These are phyloP conservation scores for Sipha maydis DNA, from an alignment of 2,888 invertebrate genomes.

Conservation along the genomic window DNA sequence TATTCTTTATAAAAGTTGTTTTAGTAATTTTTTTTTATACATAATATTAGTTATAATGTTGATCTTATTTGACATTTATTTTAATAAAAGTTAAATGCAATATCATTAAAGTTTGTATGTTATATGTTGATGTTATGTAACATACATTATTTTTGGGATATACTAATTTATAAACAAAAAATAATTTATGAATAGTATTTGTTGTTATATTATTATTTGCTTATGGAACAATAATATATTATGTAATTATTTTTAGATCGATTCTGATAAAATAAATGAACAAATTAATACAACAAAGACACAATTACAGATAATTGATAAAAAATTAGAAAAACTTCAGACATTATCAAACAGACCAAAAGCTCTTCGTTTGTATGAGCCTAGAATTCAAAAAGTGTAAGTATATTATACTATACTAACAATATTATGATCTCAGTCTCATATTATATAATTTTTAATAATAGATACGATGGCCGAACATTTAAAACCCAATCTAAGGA, in stretches of 20 bases:
- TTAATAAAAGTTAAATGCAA: no score
- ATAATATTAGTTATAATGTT: no score
- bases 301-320: conserved; percentile 71
- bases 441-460: conserved; percentile 57
- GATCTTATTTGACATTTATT: no score
- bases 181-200: not conserved
- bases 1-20: no score
- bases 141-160: no score
- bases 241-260: conserved; percentile 66
- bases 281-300: conserved; percentile 64
- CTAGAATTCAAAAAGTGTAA: conserved; percentile 85
- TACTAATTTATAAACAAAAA: not conserved
- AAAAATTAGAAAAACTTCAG: conserved; percentile 72
- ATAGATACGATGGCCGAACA: conserved; percentile 59
- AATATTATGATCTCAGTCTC: conserved; percentile 30
- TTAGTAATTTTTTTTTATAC: no score
- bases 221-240: not conserved
- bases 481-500: conserved; percentile 64
- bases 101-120: no score
- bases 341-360: conserved; percentile 80
- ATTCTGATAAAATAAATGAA: conserved; percentile 65
- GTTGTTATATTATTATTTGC: not conserved
- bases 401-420: conserved; percentile 67
- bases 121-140: not conserved
- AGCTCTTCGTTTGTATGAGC: conserved; percentile 84